Conservation (phyloP, 2,797 vertebrate genomes). For the Ispidina lecontei region DNA sequence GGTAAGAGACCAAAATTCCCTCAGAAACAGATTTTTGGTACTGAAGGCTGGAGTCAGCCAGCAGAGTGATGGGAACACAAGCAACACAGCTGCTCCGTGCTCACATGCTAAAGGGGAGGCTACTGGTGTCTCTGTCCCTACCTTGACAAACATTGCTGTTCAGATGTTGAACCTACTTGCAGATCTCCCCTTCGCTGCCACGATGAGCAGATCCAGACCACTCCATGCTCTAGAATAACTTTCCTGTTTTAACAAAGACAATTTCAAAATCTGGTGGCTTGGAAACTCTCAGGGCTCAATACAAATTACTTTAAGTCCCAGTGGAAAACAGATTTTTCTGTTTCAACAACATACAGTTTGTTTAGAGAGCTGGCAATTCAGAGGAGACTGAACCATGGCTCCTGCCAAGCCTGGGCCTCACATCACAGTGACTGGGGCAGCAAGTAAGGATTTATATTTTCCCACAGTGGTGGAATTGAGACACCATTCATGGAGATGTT, state of each 20-base stretch:
- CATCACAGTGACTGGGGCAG: neutral
- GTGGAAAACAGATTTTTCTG: neutral
- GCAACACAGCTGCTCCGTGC: neutral
- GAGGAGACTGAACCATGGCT: neutral
- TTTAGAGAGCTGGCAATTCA: slow-evolving; percentile 37
- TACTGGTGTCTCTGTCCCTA: neutral
- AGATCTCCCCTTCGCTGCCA: neutral
- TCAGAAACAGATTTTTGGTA: neutral
- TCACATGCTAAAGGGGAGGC: neutral
- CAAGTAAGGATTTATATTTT: slow-evolving; percentile 25
- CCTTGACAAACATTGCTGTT: neutral
- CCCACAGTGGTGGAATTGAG: slow-evolving; percentile 3
- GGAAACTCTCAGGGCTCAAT: neutral
- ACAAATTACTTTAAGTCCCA: slow-evolving; percentile 13
- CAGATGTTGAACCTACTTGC: neutral
- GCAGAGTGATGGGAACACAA: fast-evolving
- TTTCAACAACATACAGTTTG: slow-evolving; percentile 14
- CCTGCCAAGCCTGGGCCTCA: slow-evolving; percentile 4
- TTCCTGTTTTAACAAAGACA: neutral
- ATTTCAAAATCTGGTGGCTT: slow-evolving; percentile 14
- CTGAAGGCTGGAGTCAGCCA: neutral
- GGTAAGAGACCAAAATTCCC: neutral
- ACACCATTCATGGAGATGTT: neutral
- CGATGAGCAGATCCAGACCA: neutral
- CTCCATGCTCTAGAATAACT: neutral